A percentile compares a stretch with the other conserved stretches of the same genome.
Conservation (phyloP, 2,113 vertebrate genomes). For the Eptesicus fuscus region DNA sequence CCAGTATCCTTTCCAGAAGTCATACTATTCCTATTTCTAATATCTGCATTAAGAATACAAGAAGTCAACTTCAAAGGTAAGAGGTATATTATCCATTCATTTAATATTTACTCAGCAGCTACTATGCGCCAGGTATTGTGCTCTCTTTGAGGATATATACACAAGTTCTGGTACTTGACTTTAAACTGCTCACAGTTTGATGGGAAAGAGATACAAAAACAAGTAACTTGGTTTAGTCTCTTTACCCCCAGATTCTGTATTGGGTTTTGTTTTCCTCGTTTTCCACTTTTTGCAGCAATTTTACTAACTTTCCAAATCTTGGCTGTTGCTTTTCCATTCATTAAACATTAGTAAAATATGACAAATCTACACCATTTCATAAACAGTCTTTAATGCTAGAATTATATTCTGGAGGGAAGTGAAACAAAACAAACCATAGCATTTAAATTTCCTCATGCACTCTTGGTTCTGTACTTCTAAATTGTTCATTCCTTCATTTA, state of each 20-base stretch:
- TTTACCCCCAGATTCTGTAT: not conserved
- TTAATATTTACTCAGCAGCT: not conserved
- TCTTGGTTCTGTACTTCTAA: not conserved
- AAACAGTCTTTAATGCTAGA: not conserved
- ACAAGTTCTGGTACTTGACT: not conserved
- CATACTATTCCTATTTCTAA: not conserved
- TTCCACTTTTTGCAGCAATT: conserved; percentile 8
- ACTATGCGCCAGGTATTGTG: not conserved
- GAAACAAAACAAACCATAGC: not conserved
- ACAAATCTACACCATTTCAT: not conserved
- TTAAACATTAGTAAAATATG: conserved; percentile 5
- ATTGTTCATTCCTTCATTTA: not conserved
- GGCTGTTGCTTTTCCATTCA: not conserved
- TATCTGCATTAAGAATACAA: not conserved
- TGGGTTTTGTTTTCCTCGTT: not conserved
- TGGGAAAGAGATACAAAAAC: not conserved
- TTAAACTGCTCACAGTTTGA: conserved; percentile 8
- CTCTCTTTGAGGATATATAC: not conserved
- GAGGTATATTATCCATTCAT: not conserved
- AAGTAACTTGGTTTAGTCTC: not conserved
- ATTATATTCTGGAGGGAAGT: not conserved
- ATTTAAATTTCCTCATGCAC: not conserved
- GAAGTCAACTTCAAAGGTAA: not conserved
- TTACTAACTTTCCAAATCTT: conserved; percentile 13
- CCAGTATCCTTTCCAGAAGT: not conserved